Evolutionary conservation across 2,888 invertebrate genomes (phyloP).

Genomic region (Chrysotoxum bicinctum): DNA sequence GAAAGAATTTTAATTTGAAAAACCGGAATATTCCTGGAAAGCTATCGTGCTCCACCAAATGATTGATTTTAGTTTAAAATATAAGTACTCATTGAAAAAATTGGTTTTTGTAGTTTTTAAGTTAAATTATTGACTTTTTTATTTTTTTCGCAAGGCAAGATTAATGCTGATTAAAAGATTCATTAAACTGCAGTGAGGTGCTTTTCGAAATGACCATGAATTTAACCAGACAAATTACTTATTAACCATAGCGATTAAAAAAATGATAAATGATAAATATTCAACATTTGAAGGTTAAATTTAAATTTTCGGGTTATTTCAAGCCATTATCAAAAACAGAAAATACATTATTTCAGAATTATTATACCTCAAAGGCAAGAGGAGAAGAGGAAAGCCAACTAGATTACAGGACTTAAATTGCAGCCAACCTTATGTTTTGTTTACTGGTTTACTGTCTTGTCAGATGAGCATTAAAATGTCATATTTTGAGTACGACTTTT

Average conservation of each 20-base stretch:
- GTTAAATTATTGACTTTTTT: neutral
- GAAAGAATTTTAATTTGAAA: conserved; percentile 11
- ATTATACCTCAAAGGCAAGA: neutral
- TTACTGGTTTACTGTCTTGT: too few relatives aligned
- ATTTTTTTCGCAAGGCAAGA: neutral
- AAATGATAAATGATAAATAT: neutral
- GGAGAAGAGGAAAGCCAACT: too few relatives aligned
- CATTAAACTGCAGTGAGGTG: neutral
- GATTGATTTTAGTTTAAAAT: neutral
- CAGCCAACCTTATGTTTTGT: too few relatives aligned
- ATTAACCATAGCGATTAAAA: neutral
- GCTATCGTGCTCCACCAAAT: neutral
- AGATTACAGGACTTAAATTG: too few relatives aligned
- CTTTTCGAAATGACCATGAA: neutral
- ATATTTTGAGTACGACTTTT: too few relatives aligned
- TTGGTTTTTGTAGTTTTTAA: neutral
- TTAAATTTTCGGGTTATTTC: neutral
- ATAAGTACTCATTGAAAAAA: neutral
- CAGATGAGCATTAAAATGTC: too few relatives aligned
- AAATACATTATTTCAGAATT: too few relatives aligned
- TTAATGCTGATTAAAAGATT: neutral
- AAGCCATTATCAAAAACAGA: neutral
- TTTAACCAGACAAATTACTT: neutral
- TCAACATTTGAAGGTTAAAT: neutral
- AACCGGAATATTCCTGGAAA: conserved; percentile 3